Conservation (phyloP, 2,888 invertebrate species). For the Serripes groenlandicus region DNA sequence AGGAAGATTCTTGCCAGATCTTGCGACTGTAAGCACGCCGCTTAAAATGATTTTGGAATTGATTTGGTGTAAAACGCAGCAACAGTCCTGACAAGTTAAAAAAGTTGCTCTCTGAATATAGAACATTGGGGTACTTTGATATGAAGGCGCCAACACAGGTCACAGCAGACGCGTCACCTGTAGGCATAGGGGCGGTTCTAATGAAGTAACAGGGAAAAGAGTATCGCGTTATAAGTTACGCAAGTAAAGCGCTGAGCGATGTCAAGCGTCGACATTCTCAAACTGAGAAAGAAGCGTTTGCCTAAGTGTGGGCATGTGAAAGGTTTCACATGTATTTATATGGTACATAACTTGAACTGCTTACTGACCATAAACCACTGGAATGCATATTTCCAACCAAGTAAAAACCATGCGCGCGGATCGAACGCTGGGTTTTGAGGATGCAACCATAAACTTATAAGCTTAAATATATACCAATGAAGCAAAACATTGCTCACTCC, state of each 20-base stretch:
- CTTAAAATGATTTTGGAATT: too few relatives aligned
- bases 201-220: conserved; percentile 53
- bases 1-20: conserved; percentile 46
- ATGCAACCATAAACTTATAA: conserved; percentile 64
- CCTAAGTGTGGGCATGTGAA: conserved; percentile 71
- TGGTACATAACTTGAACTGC: conserved; percentile 61
- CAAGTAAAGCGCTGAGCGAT: conserved; percentile 44
- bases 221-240: conserved; percentile 50
- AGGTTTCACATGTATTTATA: conserved; percentile 69
- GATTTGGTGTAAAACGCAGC: too few relatives aligned
- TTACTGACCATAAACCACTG: conserved; percentile 78
- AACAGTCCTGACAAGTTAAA: too few relatives aligned
- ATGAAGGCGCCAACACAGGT: not conserved
- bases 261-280: conserved; percentile 60
- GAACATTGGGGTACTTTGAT: conserved; percentile 30
- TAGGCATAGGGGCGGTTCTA: conserved; percentile 52
- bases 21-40: conserved; percentile 52
- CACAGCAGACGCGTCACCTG: conserved; percentile 52
- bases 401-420: conserved; percentile 71
- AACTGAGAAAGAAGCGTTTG: conserved; percentile 62
- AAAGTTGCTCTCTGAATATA: not conserved
- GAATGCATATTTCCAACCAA: conserved; percentile 66
- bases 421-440: conserved; percentile 73
- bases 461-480: conserved; percentile 51
- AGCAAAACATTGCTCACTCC: conserved; percentile 57